Base-by-base conservation (phyloP, 2,113 vertebrate genomes). In the Amblyornis subalaris region DNA sequence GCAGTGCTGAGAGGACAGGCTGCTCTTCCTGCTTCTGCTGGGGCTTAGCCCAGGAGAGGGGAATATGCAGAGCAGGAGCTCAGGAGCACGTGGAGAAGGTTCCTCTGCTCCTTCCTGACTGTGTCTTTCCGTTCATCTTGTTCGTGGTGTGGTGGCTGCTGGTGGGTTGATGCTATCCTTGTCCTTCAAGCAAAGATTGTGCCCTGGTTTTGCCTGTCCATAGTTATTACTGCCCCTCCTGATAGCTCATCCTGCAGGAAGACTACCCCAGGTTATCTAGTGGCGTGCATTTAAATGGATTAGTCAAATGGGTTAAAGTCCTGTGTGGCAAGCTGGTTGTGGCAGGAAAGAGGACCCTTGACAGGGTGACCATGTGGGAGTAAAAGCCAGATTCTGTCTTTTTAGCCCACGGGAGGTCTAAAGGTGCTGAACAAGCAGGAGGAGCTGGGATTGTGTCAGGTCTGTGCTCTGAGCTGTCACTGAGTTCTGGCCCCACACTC, bases 1-100 rank as follows among this genome's bases (percentile, higher is more conserved):
- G 2, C 12, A 58, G 51, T 35, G 71, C 83, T 81, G 48, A 42
- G 31, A 81, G 40, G 29, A 48, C 69, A 61, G 65, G 10, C 60
- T 62, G 65, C 29, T 74, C 38, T 6, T 77, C 47, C 47, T 88
- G 51, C 60, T 64, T 40, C 60, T 89, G 65, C 73, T 60, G 44
- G 20, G 72, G 23, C 28, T 90, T 21, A 57, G 73, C 20, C 38
- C 54, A 67, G 71, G 75, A 75, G 65, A 53, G 21, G 50, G 53
- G 47, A 15, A 80, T 74, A 86, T 3, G 45, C 61, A 64, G 38
- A 92, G 29, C 54, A 78, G 66, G n/a, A 80, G 71, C 76, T 88
- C 55, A 44, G 64, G 38, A 70, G 45, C 72, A 19, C 0, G 0
- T 3, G 0, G 40, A n/a, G 48, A 81, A 70, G n/a, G 55, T n/a